phyloP scores from a whole-genome alignment of 2,797 vertebrate species.

The Antennarius maculatus region DNA sequence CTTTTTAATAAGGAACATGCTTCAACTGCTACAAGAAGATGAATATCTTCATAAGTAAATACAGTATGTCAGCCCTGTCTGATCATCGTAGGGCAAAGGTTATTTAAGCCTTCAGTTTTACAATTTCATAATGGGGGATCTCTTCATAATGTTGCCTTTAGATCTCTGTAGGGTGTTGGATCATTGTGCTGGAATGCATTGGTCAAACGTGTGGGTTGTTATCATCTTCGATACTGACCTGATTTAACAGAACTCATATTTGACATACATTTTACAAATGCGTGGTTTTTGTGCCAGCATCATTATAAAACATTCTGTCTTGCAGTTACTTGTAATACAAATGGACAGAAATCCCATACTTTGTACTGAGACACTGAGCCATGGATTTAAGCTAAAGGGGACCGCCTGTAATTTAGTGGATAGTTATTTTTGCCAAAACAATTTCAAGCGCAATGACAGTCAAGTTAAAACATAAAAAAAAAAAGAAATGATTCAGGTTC shows the following conservation, averaged over 20 bases:
- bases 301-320: neutral
- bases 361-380: neutral
- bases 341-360: neutral
- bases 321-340: neutral
- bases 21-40: neutral
- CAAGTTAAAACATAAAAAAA: too few species aligned
- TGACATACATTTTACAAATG: neutral
- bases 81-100: neutral
- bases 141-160: neutral
- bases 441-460: too few species aligned
- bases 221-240: neutral
- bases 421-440: too few species aligned
- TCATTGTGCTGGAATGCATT: neutral
- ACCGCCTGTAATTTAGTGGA: too few species aligned
- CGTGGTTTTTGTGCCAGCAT: neutral
- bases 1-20: constrained; percentile 4
- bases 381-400: neutral
- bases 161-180: neutral
- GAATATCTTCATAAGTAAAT: constrained; percentile 16
- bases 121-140: neutral
- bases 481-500: constrained; percentile 16
- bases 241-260: neutral
- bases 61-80: neutral
- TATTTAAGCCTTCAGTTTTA: neutral
- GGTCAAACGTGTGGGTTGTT: neutral